Conservation (phyloP, 1,140 invertebrate genomes). For the Mamestra configurata region DNA sequence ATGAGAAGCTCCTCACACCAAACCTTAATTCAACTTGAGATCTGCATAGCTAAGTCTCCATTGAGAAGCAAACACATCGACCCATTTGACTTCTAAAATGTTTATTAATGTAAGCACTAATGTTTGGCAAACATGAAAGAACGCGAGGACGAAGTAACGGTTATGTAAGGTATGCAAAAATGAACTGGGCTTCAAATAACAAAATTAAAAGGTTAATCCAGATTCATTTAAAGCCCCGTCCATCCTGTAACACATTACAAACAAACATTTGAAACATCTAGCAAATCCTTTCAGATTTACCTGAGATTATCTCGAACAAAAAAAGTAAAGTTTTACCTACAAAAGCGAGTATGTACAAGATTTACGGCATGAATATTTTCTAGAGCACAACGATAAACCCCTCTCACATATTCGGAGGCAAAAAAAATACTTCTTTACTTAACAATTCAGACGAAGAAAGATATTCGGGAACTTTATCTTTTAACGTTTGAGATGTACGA, state of each 20-base stretch:
- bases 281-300: conserved; percentile 21
- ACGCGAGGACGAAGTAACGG: too few relatives aligned
- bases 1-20: too few relatives aligned
- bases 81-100: too few relatives aligned
- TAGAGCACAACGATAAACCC: conserved; percentile 39
- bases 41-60: too few relatives aligned
- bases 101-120: too few relatives aligned
- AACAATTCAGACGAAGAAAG: conserved; percentile 28
- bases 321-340: conserved; percentile 29
- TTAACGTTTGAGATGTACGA: conserved; percentile 31
- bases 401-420: conserved; percentile 40
- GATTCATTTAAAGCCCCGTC: background rate
- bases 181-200: too few relatives aligned
- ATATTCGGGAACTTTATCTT: conserved; percentile 39
- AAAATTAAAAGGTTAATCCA: background rate
- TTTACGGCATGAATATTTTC: conserved; percentile 50
- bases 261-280: conserved; percentile 4
- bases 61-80: too few relatives aligned
- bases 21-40: too few relatives aligned
- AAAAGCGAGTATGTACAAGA: conserved; percentile 23
- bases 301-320: conserved; percentile 29
- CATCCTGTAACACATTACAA: background rate
- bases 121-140: too few relatives aligned
- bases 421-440: conserved; percentile 37
- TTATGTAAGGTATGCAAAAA: too few relatives aligned